phyloP scores from a whole-genome alignment of 2,888 invertebrate genomes.

The Eulithis testata region DNA sequence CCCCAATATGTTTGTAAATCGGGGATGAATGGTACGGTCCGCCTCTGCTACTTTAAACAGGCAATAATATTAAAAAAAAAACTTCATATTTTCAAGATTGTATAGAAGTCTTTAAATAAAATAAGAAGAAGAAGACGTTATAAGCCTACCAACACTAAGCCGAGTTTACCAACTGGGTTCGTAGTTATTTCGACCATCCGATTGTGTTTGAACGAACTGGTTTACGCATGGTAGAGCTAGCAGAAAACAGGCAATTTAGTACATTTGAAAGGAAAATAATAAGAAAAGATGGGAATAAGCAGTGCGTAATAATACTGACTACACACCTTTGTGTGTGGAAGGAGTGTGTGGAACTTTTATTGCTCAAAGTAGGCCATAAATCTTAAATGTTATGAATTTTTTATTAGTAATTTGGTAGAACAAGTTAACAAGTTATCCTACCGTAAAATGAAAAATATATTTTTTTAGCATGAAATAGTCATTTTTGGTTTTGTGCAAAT shows the following conservation, averaged over 20 bases:
- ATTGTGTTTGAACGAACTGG: constrained; percentile 52
- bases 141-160: background rate
- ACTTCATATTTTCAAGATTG: no score
- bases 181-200: constrained; percentile 41
- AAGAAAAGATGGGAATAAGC: constrained; percentile 11
- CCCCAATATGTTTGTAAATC: constrained; percentile 64
- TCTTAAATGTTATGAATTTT: no score
- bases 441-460: no score
- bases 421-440: no score
- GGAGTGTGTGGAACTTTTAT: background rate
- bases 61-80: constrained; percentile 4
- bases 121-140: background rate
- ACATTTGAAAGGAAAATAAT: constrained; percentile 17
- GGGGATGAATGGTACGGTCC: constrained; percentile 27
- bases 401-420: no score
- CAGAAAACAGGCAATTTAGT: constrained; percentile 25
- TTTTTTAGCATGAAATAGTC: no score
- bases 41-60: constrained; percentile 9
- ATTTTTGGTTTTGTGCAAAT: no score
- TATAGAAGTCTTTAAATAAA: background rate
- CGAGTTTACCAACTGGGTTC: background rate
- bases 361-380: no score
- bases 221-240: constrained; percentile 36
- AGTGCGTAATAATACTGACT: background rate
- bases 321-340: background rate